Evolutionary conservation across 2,888 invertebrate species (phyloP).

Genomic region (Brenthis hecate): DNA sequence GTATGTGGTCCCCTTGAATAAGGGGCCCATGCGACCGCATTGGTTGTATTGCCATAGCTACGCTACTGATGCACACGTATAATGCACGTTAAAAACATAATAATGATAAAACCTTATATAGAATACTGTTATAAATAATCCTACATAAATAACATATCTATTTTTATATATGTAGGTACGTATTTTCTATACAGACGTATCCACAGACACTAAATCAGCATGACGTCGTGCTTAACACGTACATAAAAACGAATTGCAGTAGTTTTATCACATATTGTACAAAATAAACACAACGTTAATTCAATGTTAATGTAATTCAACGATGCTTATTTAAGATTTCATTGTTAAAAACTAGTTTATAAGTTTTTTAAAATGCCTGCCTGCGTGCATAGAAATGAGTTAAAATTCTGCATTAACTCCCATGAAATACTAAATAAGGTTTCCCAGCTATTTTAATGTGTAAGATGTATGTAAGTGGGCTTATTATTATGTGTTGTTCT

Average conservation of each 20-base stretch:
- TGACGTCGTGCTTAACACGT: background rate
- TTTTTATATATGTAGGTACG: background rate
- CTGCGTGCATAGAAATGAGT: constrained; percentile 7
- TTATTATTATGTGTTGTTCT: no score
- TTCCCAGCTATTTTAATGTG: background rate
- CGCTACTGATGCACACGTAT: no score
- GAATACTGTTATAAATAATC: no score
- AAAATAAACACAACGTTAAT: constrained; percentile 15
- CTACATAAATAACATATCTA: no score
- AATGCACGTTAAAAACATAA: no score
- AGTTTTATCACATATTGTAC: background rate
- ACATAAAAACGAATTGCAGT: constrained; percentile 19
- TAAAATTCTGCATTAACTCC: background rate
- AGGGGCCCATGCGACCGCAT: no score
- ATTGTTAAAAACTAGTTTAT: constrained; percentile 4
- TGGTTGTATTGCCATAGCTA: no score
- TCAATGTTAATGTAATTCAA: constrained; percentile 8
- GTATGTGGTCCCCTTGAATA: no score
- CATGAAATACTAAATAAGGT: background rate
- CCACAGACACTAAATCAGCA: constrained; percentile 10
- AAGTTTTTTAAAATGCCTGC: background rate
- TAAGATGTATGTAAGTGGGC: background rate
- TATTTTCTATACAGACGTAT: constrained; percentile 7
- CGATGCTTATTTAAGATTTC: constrained; percentile 1
- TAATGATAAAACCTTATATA: no score